Evolutionary conservation across 2,888 invertebrate genomes (phyloP).

Genomic region (Mantis religiosa): DNA sequence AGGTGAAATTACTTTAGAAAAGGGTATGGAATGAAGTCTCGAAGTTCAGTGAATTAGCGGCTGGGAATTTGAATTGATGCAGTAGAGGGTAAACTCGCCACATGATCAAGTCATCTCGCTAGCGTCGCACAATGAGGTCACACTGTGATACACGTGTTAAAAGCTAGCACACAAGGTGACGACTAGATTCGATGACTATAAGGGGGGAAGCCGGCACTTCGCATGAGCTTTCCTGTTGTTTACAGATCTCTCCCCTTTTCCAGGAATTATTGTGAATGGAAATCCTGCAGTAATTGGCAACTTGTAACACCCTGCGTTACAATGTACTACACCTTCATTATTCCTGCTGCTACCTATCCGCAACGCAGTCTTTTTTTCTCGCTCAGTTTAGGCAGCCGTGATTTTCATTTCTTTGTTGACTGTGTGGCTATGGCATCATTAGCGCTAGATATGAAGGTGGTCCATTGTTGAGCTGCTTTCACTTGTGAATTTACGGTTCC

Average conservation of each 20-base stretch:
- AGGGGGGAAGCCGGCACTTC: slow-evolving; percentile 10
- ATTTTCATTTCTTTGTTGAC: neutral
- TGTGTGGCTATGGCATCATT: neutral
- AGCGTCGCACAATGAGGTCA: neutral
- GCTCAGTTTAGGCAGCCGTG: neutral
- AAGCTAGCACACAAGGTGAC: neutral
- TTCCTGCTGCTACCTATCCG: neutral
- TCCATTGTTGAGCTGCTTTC: neutral
- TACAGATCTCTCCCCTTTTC: neutral
- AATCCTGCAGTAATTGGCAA: slow-evolving; percentile 23
- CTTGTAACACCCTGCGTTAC: neutral
- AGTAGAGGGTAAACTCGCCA: slow-evolving; percentile 6
- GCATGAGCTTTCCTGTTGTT: slow-evolving; percentile 20
- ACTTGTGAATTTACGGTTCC: neutral
- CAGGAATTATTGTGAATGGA: slow-evolving; percentile 9
- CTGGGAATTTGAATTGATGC: neutral
- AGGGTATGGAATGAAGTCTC: neutral
- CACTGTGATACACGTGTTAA: neutral
- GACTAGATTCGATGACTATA: neutral
- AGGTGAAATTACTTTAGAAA: neutral
- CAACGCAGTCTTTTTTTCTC: neutral
- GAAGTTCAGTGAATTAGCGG: neutral
- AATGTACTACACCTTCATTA: neutral
- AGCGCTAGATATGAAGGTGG: neutral
- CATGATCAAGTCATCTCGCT: neutral